A percentile compares a stretch with the other conserved stretches of the same genome.
Evolutionary conservation across 2,888 invertebrate species (phyloP).

Genomic region (Bruchidius siliquastri): DNA sequence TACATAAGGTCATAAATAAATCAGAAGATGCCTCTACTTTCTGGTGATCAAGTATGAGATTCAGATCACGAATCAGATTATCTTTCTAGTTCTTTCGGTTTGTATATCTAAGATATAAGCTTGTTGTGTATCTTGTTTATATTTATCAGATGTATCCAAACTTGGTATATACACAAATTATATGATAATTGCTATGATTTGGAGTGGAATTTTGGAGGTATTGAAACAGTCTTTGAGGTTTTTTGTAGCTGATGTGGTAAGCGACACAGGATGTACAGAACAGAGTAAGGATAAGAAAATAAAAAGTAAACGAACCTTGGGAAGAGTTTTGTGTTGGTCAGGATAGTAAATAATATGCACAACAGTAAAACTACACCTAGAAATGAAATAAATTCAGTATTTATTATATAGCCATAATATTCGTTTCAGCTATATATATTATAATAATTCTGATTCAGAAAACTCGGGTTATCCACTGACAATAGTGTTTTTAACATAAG

Average conservation of each 20-base stretch:
- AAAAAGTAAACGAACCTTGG: constrained; percentile 32
- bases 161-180: no score
- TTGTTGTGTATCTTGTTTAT: no score
- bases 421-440: constrained; percentile 24
- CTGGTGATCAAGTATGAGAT: no score
- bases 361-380: constrained; percentile 38
- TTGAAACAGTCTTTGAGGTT: neutral
- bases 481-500: constrained; percentile 11
- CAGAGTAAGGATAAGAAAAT: constrained; percentile 9
- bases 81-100: no score
- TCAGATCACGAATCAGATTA: no score
- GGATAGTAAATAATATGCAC: constrained; percentile 38
- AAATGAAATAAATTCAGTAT: constrained; percentile 31
- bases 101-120: no score
- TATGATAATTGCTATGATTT: no score
- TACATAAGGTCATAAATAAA: no score
- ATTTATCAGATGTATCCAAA: no score
- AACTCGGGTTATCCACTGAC: constrained; percentile 14
- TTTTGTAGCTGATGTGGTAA: neutral
- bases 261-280: neutral
- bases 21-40: no score
- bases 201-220: neutral
- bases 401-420: constrained; percentile 23
- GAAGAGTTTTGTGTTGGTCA: constrained; percentile 27
- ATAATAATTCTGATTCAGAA: constrained; percentile 21